Evolutionary conservation across 2,113 vertebrate species (phyloP).

Genomic region (Myxocyprinus asiaticus): DNA sequence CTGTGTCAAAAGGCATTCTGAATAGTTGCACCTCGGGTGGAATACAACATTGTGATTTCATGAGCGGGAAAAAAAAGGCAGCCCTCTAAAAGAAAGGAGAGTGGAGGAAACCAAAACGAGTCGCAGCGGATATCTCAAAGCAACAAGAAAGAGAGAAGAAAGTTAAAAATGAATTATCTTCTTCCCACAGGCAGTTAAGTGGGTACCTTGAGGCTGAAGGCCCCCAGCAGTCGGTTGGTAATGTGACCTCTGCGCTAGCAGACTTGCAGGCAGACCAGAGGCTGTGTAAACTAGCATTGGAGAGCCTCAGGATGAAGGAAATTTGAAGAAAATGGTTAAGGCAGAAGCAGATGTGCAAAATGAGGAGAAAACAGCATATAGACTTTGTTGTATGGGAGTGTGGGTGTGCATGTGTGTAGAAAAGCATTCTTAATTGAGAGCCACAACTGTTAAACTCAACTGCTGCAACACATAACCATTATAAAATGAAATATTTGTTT

Average conservation of each 20-base stretch:
- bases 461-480: too few species aligned
- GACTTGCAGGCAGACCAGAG: conserved; percentile 66
- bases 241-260: conserved; percentile 59
- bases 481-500: too few species aligned
- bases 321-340: neutral
- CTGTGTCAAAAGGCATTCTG: conserved; percentile 73
- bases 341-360: conserved; percentile 3
- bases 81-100: conserved; percentile 29
- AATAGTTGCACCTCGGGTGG: conserved; percentile 72
- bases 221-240: conserved; percentile 57
- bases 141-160: conserved; percentile 21
- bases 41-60: conserved; percentile 79
- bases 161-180: conserved; percentile 34
- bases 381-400: too few species aligned
- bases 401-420: too few species aligned
- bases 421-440: neutral
- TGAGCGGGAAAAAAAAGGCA: conserved; percentile 55
- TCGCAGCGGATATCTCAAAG: conserved; percentile 26
- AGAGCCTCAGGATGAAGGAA: neutral
- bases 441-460: too few species aligned
- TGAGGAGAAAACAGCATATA: neutral
- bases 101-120: conserved; percentile 42
- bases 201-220: conserved; percentile 45
- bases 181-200: conserved; percentile 34
- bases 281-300: conserved; percentile 56